Conservation (phyloP, 2,113 vertebrate genomes). For the Syngnathus scovelli region DNA sequence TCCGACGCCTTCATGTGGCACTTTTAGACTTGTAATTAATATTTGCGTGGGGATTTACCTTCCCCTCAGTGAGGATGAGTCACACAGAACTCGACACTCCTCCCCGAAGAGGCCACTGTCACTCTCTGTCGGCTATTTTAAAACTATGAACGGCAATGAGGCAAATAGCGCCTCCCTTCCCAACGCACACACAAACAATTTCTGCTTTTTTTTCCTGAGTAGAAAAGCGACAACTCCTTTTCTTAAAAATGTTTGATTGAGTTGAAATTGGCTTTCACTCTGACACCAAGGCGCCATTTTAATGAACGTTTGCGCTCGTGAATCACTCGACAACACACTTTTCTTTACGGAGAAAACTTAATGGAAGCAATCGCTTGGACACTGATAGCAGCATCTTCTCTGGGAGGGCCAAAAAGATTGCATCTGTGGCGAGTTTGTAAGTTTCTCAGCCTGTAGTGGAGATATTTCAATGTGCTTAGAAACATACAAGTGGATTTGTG, state of each 20-base stretch:
- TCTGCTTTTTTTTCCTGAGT: background rate
- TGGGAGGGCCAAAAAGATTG: background rate
- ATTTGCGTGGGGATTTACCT: slow-evolving; percentile 18
- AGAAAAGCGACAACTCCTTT: background rate
- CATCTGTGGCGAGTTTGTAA: background rate
- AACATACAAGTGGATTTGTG: slow-evolving; percentile 28
- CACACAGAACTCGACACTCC: slow-evolving; percentile 38
- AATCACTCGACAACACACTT: background rate
- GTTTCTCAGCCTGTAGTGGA: slow-evolving; percentile 21
- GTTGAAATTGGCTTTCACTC: background rate
- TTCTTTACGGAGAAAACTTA: background rate
- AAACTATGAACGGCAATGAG: slow-evolving; percentile 21
- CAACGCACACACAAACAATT: background rate
- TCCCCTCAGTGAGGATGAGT: slow-evolving; percentile 25
- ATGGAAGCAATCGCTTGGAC: background rate
- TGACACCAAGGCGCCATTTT: background rate
- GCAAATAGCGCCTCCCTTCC: slow-evolving; percentile 21
- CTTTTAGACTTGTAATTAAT: slow-evolving; percentile 6
- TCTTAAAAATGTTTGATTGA: background rate
- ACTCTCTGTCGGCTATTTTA: slow-evolving; percentile 42
- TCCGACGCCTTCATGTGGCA: background rate
- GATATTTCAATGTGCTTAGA: slow-evolving; percentile 33
- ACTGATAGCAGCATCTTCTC: background rate
- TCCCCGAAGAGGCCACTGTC: slow-evolving; percentile 19
- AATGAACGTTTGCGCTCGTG: background rate